These are phyloP conservation scores for Corydoras maculifer DNA, from an alignment of 2,113 vertebrate genomes.

Conservation along the genomic window DNA sequence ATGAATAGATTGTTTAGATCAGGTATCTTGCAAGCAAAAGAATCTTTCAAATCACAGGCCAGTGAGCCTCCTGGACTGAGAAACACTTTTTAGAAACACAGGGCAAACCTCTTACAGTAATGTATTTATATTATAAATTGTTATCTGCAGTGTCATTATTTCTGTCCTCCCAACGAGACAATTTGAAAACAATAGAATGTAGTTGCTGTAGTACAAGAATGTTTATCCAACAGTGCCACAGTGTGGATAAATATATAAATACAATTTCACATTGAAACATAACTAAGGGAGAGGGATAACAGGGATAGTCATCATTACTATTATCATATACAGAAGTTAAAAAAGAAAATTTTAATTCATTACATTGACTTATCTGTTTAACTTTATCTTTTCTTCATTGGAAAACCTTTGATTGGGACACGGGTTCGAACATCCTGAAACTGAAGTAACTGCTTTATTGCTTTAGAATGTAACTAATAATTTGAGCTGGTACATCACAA, in stretches of 20 bases:
- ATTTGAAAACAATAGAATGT: too few species aligned
- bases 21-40: too few species aligned
- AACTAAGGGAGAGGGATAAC: neutral
- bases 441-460: constrained; percentile 10
- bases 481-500: too few species aligned
- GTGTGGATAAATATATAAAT: constrained; percentile 29
- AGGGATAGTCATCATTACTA: neutral
- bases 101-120: too few species aligned
- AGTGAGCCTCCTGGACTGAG: too few species aligned
- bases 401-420: constrained; percentile 17
- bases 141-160: neutral
- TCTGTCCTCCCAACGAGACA: neutral
- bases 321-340: neutral
- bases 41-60: too few species aligned
- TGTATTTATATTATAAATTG: too few species aligned
- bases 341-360: too few species aligned
- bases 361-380: constrained; percentile 41
- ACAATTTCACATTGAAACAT: neutral
- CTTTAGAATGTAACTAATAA: neutral
- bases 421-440: neutral
- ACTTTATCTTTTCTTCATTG: constrained; percentile 36
- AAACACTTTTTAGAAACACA: too few species aligned
- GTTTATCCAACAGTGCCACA: constrained; percentile 61
- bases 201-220: constrained; percentile 40
- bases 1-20: too few species aligned